Evolutionary conservation across 1,140 invertebrate species (phyloP), one percentile per base, ranked within the genome.

Genomic region (Hermetia illucens): DNA sequence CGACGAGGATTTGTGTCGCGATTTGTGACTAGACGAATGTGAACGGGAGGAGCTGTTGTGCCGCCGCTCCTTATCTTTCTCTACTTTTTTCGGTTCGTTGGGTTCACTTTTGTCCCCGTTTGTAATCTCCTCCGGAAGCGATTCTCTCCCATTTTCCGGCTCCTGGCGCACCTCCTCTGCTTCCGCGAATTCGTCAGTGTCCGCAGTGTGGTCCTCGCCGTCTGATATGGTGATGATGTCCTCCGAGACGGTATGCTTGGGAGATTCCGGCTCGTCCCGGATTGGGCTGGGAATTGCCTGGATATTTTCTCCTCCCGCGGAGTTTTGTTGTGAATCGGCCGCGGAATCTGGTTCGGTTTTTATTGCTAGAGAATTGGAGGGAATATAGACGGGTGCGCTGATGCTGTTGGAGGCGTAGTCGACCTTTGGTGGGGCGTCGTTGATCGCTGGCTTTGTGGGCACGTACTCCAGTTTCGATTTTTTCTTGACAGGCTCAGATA

Each of bases 151-250:
- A 21, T 45, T 34, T 16, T 39, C 36, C 27, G 10, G 41, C 36
- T 42, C 41, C 32, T 30, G 37, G 35, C 43, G 39, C 33, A 44
- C 42, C 10, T 44, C 29, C 19, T 31, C 34, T 31, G 38, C 44
- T 16, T 37, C 37, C n/a, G n/a, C n/a, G n/a, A n/a, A n/a, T n/a
- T n/a, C 37, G 45, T 35, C 42, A 42, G 21, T 21, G 18, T 38
- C 44, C 44, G 15, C 46, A 37, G 34, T 42, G n/a, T 16, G 17
- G 41, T 35, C 38, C 9, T 41, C 33, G n/a, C 36, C 44, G 36
- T 35, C 38, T 21, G n/a, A n/a, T n/a, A n/a, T n/a, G n/a, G 31
- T 36, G 18, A 49, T 57, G 3, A 50, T 47, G 35, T 52, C 48
- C 17, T 53, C 36, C 18, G 36, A 44, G 20, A 49, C 43, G 25